These are phyloP conservation scores for Brachionus koreanus DNA, from an alignment of 1,140 invertebrate genomes.

Conservation along the genomic window DNA sequence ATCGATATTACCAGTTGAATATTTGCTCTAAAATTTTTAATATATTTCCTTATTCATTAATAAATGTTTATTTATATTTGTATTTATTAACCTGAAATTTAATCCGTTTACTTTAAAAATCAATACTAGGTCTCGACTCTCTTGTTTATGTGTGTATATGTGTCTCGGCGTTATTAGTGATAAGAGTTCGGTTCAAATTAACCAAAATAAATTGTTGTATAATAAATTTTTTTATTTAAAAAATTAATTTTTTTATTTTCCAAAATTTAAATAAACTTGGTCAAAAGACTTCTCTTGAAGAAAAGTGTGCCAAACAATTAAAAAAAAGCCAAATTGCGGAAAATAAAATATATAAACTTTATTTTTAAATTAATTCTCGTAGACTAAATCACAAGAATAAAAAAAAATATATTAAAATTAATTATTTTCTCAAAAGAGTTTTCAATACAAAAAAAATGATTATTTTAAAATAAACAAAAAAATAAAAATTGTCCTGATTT, in stretches of 20 bases:
- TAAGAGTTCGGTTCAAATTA: neutral
- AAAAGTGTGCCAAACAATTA: neutral
- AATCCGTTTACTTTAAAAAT: neutral
- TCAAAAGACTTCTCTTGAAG: neutral
- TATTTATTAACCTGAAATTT: neutral
- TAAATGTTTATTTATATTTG: neutral
- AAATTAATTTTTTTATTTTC: neutral
- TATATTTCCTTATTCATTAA: neutral
- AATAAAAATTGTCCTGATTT: conserved; percentile 24
- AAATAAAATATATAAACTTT: conserved; percentile 1
- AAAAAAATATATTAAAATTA: conserved; percentile 26
- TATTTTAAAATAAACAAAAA: conserved; percentile 10
- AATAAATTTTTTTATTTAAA: neutral
- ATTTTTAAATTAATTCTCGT: neutral
- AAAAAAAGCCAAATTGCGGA: neutral
- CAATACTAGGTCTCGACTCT: neutral
- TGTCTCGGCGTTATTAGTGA: neutral
- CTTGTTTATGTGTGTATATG: neutral
- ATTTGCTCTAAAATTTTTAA: neutral
- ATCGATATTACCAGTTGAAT: neutral
- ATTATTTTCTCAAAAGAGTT: conserved; percentile 43
- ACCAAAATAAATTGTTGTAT: neutral
- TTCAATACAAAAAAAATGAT: neutral
- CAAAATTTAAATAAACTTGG: neutral
- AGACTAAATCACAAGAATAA: conserved; percentile 10